Evolutionary conservation across 2,888 invertebrate genomes (phyloP).

Genomic region (Agrenia bidenticulata): DNA sequence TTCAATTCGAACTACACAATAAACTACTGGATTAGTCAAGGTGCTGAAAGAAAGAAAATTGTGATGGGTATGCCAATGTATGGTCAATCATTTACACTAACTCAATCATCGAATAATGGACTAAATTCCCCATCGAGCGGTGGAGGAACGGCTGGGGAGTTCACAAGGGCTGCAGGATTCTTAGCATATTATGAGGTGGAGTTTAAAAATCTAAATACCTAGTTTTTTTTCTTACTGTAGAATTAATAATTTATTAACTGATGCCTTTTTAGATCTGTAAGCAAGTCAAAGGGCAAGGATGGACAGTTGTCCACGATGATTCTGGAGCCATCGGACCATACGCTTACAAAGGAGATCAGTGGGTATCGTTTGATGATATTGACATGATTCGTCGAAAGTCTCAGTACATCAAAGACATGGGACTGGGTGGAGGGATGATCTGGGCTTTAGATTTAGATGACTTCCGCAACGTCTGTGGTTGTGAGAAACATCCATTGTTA

Average conservation of each 20-base stretch:
- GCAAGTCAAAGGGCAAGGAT: constrained; percentile 71
- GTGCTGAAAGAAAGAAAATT: constrained; percentile 67
- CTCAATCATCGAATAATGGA: constrained; percentile 58
- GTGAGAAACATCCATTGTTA: constrained; percentile 56
- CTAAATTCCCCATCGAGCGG: constrained; percentile 66
- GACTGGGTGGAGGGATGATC: constrained; percentile 61
- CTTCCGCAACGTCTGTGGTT: constrained; percentile 56
- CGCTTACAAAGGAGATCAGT: constrained; percentile 70
- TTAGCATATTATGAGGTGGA: constrained; percentile 73
- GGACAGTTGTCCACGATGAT: constrained; percentile 71
- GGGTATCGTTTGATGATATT: constrained; percentile 74
- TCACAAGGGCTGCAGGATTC: constrained; percentile 70
- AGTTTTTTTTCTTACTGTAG: too few species aligned
- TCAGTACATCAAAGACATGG: constrained; percentile 49
- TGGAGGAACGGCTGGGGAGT: constrained; percentile 69
- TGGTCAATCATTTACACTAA: constrained; percentile 54
- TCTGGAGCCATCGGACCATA: constrained; percentile 71
- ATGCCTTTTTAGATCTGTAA: constrained; percentile 86
- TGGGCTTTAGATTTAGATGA: constrained; percentile 63
- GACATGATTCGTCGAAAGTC: constrained; percentile 64
- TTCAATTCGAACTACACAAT: constrained; percentile 63
- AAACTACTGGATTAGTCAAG: constrained; percentile 70
- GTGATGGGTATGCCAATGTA: constrained; percentile 64
- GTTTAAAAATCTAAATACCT: too few species aligned
- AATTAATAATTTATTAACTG: too few species aligned